phyloP scores from a whole-genome alignment of 2,797 vertebrate species.

The Etheostoma perlongum region DNA sequence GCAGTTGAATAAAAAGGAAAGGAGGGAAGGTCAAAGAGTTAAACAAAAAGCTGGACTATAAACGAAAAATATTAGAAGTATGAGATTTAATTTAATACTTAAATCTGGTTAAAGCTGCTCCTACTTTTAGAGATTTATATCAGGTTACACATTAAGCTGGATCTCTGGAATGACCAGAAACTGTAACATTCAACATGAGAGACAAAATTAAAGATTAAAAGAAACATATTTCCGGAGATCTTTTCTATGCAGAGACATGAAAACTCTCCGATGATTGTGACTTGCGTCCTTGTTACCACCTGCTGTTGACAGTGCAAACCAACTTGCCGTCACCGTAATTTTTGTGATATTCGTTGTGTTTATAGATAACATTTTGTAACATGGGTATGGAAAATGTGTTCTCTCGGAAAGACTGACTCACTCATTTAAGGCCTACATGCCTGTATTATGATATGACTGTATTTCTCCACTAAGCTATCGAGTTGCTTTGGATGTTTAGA shows the following conservation, averaged over 20 bases:
- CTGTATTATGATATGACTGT: slow-evolving; percentile 77
- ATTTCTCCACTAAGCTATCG: slow-evolving; percentile 76
- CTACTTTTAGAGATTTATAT: neutral
- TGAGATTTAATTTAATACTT: rapidly evolving
- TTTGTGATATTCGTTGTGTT: slow-evolving; percentile 55
- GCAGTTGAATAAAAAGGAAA: neutral
- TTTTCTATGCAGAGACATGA: neutral
- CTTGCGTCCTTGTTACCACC: slow-evolving; percentile 44
- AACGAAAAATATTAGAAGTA: neutral
- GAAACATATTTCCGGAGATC: neutral
- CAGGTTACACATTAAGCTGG: neutral
- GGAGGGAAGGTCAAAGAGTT: neutral
- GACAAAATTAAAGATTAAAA: rapidly evolving
- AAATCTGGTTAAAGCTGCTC: neutral
- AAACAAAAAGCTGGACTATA: neutral
- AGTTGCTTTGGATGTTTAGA: slow-evolving; percentile 78
- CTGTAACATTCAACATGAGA: neutral
- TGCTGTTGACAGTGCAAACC: slow-evolving; percentile 28
- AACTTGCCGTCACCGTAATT: slow-evolving; percentile 9
- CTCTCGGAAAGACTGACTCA: slow-evolving; percentile 79
- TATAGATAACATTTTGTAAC: slow-evolving; percentile 63
- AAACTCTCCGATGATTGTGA: neutral
- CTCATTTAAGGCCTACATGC: slow-evolving; percentile 70
- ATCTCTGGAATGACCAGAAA: neutral
- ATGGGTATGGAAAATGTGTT: slow-evolving; percentile 75